Evolutionary conservation across 2,888 invertebrate species (phyloP), one percentile per base, ranked within the genome.

Genomic region (Sialis lutaria): DNA sequence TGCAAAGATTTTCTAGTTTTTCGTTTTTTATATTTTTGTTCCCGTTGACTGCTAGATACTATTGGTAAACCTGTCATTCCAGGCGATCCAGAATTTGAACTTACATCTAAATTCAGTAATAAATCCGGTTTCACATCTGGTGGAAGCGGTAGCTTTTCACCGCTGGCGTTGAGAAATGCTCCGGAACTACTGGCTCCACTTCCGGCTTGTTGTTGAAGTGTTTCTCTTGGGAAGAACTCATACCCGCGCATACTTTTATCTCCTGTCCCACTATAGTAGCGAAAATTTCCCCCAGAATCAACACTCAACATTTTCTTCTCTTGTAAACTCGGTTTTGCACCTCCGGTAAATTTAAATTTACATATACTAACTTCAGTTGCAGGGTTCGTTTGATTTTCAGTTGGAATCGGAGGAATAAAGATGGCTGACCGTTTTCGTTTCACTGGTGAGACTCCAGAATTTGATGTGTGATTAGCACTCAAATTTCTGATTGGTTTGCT

Each of bases 231-330:
- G 51, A 84, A 74, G 57, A 82, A 85, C 56, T 86, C 86, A 60
- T 82, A 85, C 22, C 80, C 79, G 2, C 78, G 62, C 70, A 79
- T 82, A 7, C 80, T 80, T 57, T 86, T 85, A 56, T 81, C 84
- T 0, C 87, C 86, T 0, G 87, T 86, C 1, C 88, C 86, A 55
- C 84, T 86, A 64, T 87, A 90, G 58, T 88, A 90, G 31, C 84
- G 69, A 54, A 90, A 88, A 58, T 89, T 89, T 0, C 90, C 90
- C 1, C 87, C 88, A 0, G 88, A 81, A 61, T 90, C 90, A 0
- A 91, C 88, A 0, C 88, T 88, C 0, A 91, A 70, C 79, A 89
- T 89, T 63, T 91, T 91, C 65, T 91, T 91, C 58, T 91, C 90
- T 60, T 91, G 88, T 43, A 91, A 60, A 49, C 82, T 82, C 0